Evolutionary conservation across 92 coral and sea anemone species (phyloP).

Genomic region (Micromussa lordhowensis): DNA sequence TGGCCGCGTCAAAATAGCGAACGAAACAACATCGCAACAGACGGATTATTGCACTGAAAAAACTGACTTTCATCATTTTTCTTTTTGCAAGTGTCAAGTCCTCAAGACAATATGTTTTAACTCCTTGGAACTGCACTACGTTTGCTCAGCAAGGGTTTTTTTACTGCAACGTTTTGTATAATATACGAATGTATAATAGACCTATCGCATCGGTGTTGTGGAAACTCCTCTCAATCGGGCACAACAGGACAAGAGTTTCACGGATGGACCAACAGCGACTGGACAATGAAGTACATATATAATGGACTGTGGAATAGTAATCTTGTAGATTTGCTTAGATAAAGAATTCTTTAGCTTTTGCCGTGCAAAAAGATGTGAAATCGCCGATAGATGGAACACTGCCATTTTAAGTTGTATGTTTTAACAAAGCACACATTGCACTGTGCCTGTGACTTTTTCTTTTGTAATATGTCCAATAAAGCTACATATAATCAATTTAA

Average conservation of each 20-base stretch:
- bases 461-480: neutral
- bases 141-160: neutral
- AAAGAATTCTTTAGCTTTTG: neutral
- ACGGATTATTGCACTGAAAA: neutral
- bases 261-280: neutral
- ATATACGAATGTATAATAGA: neutral
- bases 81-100: neutral
- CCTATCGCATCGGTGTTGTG: neutral
- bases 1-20: constrained; percentile 11
- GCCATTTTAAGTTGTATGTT: neutral
- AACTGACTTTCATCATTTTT: neutral
- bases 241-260: no score
- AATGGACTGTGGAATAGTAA: neutral
- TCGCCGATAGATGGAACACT: neutral
- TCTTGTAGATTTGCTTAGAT: neutral
- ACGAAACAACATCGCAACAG: no score
- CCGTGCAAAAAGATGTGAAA: neutral
- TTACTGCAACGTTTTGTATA: neutral
- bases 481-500: neutral
- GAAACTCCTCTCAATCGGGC: neutral
- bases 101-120: neutral
- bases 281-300: neutral
- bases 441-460: neutral
- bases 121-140: neutral
- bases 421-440: neutral